Evolutionary conservation across 92 coral and sea anemone genomes (phyloP).

Genomic region (Micromussa lordhowensis): DNA sequence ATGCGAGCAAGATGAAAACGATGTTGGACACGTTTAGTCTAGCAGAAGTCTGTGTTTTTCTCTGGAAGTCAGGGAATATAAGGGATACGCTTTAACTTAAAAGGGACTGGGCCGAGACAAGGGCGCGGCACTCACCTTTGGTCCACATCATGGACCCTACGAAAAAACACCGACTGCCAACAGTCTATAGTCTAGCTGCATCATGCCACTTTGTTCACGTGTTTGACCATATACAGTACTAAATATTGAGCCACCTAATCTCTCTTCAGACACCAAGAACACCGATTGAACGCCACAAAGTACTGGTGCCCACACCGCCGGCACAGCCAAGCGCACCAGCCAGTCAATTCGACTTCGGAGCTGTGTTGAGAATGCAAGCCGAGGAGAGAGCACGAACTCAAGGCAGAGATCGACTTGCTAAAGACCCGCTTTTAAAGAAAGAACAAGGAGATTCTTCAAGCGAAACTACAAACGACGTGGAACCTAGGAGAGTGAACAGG

Average conservation of each 20-base stretch:
- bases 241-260: background rate
- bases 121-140: too few species aligned
- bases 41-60: too few species aligned
- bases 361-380: slow-evolving; percentile 46
- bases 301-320: slow-evolving; percentile 17
- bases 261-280: slow-evolving; percentile 46
- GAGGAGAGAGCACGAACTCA: slow-evolving; percentile 14
- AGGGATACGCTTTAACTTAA: too few species aligned
- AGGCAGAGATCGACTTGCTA: background rate
- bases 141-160: too few species aligned
- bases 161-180: too few species aligned
- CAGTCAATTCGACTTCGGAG: slow-evolving; percentile 40
- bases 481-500: background rate
- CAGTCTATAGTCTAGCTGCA: too few species aligned
- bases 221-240: background rate
- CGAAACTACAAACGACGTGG: background rate
- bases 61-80: too few species aligned
- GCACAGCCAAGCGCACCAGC: slow-evolving; percentile 9
- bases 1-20: too few species aligned
- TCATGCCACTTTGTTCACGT: background rate
- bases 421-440: slow-evolving; percentile 21
- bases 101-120: too few species aligned
- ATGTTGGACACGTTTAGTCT: too few species aligned
- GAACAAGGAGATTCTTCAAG: slow-evolving; percentile 24
- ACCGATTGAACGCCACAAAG: slow-evolving; percentile 27